A percentile compares a stretch with the other conserved stretches of the same genome.
phyloP scores from a whole-genome alignment of 2,888 invertebrate species.

The Scaptomyza tumidula region DNA sequence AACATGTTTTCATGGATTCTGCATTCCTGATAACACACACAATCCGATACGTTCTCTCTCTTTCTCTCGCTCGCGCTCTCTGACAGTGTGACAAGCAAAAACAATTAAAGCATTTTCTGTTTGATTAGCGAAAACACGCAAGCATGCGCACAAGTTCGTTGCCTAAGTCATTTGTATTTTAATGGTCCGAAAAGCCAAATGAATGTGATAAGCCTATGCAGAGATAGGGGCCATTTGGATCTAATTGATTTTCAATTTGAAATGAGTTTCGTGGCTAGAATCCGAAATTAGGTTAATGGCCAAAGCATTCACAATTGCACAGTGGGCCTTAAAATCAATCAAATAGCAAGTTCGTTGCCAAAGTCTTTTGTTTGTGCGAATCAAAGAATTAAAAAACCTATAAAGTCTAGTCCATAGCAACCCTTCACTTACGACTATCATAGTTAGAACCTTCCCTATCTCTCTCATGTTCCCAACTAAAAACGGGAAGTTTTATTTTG shows the following conservation, averaged over 20 bases:
- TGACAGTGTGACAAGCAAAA: constrained; percentile 61
- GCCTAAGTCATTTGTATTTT: constrained; percentile 52
- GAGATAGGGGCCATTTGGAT: background rate
- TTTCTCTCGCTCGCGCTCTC: background rate
- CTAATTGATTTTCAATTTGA: constrained; percentile 41
- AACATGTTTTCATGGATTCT: constrained; percentile 67
- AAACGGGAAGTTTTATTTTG: constrained; percentile 34
- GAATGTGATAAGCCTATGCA: constrained; percentile 18
- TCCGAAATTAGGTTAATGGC: constrained; percentile 40
- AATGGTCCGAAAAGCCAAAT: constrained; percentile 20
- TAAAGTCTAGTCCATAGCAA: constrained; percentile 9
- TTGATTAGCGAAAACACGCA: constrained; percentile 18
- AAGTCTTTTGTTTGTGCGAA: constrained; percentile 49
- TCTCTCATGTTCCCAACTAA: constrained; percentile 14
- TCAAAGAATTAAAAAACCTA: constrained; percentile 7
- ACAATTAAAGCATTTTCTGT: constrained; percentile 44
- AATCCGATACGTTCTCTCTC: background rate
- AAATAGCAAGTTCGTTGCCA: constrained; percentile 23
- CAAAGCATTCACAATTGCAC: constrained; percentile 37
- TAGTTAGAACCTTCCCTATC: constrained; percentile 11
- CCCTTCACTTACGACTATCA: constrained; percentile 45
- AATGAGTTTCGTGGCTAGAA: constrained; percentile 14
- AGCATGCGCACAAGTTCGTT: constrained; percentile 41
- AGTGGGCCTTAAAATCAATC: constrained; percentile 20
- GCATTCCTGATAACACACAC: constrained; percentile 57